A percentile compares a stretch with the other conserved stretches of the same genome.
phyloP scores from a whole-genome alignment of 2,113 vertebrate species.

The Pedionomus torquatus region DNA sequence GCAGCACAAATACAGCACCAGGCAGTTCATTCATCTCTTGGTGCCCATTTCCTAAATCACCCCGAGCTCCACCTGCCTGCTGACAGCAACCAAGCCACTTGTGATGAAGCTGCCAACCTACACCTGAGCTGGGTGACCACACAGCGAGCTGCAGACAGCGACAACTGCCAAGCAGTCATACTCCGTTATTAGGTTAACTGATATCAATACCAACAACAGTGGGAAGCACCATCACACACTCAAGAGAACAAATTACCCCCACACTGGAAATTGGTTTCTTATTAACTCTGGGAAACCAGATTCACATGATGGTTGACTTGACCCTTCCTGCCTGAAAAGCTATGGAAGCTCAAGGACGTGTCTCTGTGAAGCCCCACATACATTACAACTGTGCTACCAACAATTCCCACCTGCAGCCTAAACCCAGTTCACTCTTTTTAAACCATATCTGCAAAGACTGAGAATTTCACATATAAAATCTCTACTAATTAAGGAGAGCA shows the following conservation, averaged over 20 bases:
- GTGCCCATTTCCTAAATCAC: not conserved
- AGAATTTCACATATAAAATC: not conserved
- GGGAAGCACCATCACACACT: not conserved
- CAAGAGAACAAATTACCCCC: not conserved
- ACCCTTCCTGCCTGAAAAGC: not conserved
- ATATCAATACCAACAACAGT: not conserved
- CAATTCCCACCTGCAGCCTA: not conserved
- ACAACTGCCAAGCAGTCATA: not conserved
- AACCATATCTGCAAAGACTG: not conserved
- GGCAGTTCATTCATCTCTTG: not conserved
- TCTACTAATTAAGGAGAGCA: not conserved
- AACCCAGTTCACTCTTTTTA: not conserved
- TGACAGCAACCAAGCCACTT: not conserved
- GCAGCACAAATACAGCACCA: not conserved
- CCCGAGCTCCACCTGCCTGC: not conserved
- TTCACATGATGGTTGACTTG: accelerated
- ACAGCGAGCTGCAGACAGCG: not conserved
- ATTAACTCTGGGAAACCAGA: not conserved
- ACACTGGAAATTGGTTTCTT: not conserved
- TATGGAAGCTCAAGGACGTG: accelerated
- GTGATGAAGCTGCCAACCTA: not conserved
- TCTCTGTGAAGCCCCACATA: not conserved
- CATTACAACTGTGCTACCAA: not conserved
- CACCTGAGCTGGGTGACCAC: not conserved
- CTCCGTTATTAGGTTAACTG: not conserved